phyloP scores from a whole-genome alignment of 2,797 vertebrate genomes.

The Anguilla anguilla region DNA sequence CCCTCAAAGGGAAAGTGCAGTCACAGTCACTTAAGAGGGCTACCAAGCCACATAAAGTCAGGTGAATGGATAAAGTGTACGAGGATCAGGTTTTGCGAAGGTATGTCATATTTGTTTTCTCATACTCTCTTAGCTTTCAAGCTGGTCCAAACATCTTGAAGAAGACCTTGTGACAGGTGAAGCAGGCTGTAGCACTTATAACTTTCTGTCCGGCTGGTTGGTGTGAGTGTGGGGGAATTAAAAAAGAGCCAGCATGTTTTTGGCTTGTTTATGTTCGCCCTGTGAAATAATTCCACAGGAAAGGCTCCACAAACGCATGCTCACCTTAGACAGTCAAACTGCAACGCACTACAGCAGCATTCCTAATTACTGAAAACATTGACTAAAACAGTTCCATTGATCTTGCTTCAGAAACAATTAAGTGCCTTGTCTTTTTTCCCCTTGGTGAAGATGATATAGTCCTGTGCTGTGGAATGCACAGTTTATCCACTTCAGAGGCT shows the following conservation, averaged over 20 bases:
- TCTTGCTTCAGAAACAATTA: slow-evolving; percentile 12
- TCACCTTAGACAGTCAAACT: not conserved
- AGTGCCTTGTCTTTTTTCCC: not conserved
- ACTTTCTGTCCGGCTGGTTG: slow-evolving; percentile 43
- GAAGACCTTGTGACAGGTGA: slow-evolving; percentile 29
- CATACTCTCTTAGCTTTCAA: slow-evolving; percentile 49
- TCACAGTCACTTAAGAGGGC: slow-evolving; percentile 33
- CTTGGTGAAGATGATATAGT: slow-evolving; percentile 1
- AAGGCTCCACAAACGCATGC: not conserved
- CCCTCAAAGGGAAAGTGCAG: slow-evolving; percentile 37
- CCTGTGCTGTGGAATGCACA: not conserved
- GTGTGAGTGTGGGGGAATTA: not conserved
- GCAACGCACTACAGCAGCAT: not conserved
- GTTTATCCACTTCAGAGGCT: not conserved
- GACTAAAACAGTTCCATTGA: not conserved
- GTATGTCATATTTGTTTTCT: slow-evolving; percentile 59
- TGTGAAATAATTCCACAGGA: not conserved
- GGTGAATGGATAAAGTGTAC: slow-evolving; percentile 58
- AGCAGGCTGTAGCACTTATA: slow-evolving; percentile 28
- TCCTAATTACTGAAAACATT: slow-evolving; percentile 3
- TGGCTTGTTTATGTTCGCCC: not conserved
- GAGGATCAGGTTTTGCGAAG: slow-evolving; percentile 48
- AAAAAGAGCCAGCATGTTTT: not conserved
- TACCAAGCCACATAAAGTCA: slow-evolving; percentile 46
- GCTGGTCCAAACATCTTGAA: slow-evolving; percentile 46